phyloP scores from a whole-genome alignment of 2,113 vertebrate genomes.

The Gavia stellata region DNA sequence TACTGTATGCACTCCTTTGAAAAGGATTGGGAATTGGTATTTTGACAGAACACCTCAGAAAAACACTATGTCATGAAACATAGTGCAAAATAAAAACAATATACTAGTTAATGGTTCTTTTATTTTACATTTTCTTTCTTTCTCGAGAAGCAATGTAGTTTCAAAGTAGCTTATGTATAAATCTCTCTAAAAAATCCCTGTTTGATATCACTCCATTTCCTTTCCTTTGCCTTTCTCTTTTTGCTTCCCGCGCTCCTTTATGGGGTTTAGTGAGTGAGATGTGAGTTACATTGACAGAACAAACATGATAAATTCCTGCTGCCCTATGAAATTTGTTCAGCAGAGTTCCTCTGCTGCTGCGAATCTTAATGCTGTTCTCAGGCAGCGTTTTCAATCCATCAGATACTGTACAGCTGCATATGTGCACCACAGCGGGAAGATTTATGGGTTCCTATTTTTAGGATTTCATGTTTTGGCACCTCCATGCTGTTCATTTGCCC shows the following conservation, averaged over 20 bases:
- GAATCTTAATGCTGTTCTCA: conserved; percentile 61
- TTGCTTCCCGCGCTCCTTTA: background rate
- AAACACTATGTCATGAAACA: background rate
- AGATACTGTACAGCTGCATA: conserved; percentile 44
- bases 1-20: background rate
- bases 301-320: conserved; percentile 64
- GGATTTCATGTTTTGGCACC: conserved; percentile 57
- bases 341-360: conserved; percentile 18
- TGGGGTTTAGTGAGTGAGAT: conserved; percentile 28
- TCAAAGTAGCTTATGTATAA: conserved; percentile 7
- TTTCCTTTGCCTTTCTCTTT: background rate
- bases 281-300: conserved; percentile 45
- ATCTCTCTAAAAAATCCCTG: background rate
- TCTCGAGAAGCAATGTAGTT: background rate
- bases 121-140: conserved; percentile 16
- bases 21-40: background rate
- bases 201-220: background rate
- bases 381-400: conserved; percentile 53
- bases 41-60: conserved; percentile 27
- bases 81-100: background rate
- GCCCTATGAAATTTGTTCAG: conserved; percentile 54
- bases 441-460: conserved; percentile 74
- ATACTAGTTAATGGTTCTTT: conserved; percentile 12
- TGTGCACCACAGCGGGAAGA: conserved; percentile 48
- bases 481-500: conserved; percentile 60